Evolutionary conservation across 2,888 invertebrate species (phyloP).

Genomic region (Monopis laevigella): DNA sequence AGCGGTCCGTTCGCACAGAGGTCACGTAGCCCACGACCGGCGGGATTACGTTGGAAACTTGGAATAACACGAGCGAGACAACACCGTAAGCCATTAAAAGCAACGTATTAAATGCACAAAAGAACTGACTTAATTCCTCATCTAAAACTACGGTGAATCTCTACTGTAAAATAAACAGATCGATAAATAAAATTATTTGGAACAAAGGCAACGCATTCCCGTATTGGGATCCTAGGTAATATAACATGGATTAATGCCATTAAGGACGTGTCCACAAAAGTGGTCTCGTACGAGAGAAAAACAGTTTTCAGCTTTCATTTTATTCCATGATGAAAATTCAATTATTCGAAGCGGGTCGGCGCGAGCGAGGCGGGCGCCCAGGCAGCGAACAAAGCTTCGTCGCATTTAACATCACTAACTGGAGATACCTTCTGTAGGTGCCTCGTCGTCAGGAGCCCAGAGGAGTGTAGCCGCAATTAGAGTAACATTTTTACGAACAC

Average conservation of each 20-base stretch:
- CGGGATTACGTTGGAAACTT: no score
- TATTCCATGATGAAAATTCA: conserved; percentile 64
- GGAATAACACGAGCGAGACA: no score
- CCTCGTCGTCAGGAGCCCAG: conserved; percentile 15
- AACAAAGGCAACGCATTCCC: no score
- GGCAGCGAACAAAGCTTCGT: conserved; percentile 50
- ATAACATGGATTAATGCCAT: not conserved
- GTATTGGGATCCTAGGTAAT: no score
- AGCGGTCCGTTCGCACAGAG: no score
- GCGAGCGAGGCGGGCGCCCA: conserved; percentile 40
- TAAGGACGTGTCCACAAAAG: conserved; percentile 8
- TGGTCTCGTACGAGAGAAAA: conserved; percentile 7
- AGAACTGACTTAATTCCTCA: no score
- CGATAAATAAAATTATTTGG: no score
- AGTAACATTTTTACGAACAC: conserved; percentile 64
- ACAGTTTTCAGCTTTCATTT: conserved; percentile 38
- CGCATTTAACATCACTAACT: conserved; percentile 40
- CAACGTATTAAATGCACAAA: no score
- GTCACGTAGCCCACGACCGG: no score
- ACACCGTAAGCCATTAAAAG: no score
- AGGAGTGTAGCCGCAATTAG: conserved; percentile 60
- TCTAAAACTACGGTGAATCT: no score
- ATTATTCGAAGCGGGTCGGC: conserved; percentile 52
- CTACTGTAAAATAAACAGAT: no score
- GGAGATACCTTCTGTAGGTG: conserved; percentile 26